These are phyloP conservation scores for Plusia festucae DNA, from an alignment of 2,888 invertebrate species.

Conservation along the genomic window DNA sequence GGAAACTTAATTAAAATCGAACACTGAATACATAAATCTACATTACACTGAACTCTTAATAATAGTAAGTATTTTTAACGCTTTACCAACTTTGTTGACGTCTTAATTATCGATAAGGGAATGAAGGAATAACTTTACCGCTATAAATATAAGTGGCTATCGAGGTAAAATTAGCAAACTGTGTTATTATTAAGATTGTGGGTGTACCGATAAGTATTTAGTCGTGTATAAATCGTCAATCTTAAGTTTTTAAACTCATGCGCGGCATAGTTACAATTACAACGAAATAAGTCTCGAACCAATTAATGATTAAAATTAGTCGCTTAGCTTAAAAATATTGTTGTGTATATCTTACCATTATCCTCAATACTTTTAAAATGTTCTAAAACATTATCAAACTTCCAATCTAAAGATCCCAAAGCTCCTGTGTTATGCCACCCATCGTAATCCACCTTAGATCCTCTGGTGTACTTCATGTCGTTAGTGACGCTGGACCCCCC, in stretches of 20 bases:
- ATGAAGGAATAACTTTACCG: too few species aligned
- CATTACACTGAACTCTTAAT: background rate
- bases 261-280: too few species aligned
- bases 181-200: too few species aligned
- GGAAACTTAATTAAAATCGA: background rate
- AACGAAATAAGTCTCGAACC: too few species aligned
- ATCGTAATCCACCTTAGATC: conserved; percentile 82
- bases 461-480: conserved; percentile 86
- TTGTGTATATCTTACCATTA: conserved; percentile 85
- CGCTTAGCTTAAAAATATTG: too few species aligned
- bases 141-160: background rate
- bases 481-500: conserved; percentile 85
- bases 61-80: background rate
- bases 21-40: background rate
- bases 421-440: conserved; percentile 78
- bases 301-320: too few species aligned
- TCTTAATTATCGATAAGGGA: background rate
- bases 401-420: conserved; percentile 82
- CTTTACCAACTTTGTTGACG: background rate
- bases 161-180: too few species aligned
- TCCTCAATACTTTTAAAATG: conserved; percentile 84
- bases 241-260: too few species aligned
- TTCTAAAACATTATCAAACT: conserved; percentile 81
- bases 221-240: too few species aligned
- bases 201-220: background rate